Evolutionary conservation across 2,113 vertebrate species (phyloP), one percentile per base, ranked within the genome.

Genomic region (Anhinga anhinga): DNA sequence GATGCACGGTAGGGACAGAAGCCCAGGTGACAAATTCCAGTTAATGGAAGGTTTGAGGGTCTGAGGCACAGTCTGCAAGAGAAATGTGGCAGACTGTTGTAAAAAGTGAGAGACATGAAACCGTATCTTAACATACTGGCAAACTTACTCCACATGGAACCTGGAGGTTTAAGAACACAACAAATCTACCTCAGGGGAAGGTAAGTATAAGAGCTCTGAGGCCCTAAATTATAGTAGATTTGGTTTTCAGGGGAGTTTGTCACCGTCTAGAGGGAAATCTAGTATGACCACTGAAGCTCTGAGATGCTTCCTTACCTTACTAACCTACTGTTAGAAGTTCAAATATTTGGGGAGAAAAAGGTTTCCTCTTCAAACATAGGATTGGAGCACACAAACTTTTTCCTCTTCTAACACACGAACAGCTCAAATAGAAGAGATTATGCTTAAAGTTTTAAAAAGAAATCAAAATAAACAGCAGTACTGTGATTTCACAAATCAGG

Each of bases 361-460:
- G 30, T 15, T 88, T 71, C 79, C 40, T 53, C 36, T 70, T 73
- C 38, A 34, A 92, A 52, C 5, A 47, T 6, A n/a, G 38, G 17
- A 32, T 0, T n/a, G 27, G 3, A 71, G n/a, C n/a, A 3, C 17
- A 29, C 26, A 30, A 1, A 1, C 2, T 49, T 47, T 42, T 34
- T 13, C 42, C 16, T 72, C 76, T 70, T 66, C 22, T 50, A 81
- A 77, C 17, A 86, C 86, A 73, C 6, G 1, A 84, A 26, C 7
- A 82, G 10, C 25, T 63, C 44, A 25, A 73, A 55, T 7, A 62
- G 8, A 88, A 49, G 4, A 82, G 23, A 86, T 59, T 10, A 16
- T 13, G 4, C 30, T 50, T 29, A 2, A 82, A 72, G 30, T 62
- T 74, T 65, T 49, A 34, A 34, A 94, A 93, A 50, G 4, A 49